Base-by-base conservation (phyloP, 2,797 vertebrate genomes). In the Sebastiscus tertius region DNA sequence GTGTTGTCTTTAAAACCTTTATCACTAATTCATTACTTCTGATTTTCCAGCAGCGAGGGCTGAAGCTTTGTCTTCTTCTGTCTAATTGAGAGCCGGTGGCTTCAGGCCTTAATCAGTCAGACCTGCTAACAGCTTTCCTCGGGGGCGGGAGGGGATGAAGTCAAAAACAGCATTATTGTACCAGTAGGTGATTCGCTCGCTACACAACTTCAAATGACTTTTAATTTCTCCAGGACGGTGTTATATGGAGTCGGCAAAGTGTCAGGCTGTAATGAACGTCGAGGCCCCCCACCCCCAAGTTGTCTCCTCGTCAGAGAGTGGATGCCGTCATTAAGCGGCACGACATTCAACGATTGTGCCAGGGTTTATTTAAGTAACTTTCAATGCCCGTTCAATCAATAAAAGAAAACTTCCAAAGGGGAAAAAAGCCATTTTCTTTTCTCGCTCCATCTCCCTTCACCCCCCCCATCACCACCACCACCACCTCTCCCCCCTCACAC, bases 1-100 rank as follows among this genome's bases (percentile, higher is more conserved):
- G 86, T 85, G 87, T 87, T 85, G 84, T 87, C 87, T 90, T 90
- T 92, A 84, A 93, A 89, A 86, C 80, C 83, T 83, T 89, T 88
- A 93, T 91, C 88, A 91, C 83, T 91, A 89, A 93, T 92, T 93
- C 86, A 91, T 91, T 91, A 79, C 84, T 77, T 92, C 49, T 83
- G 88, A 89, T 87, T 86, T 85, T 87, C 79, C 69, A 80, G 81
- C 68, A 83, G 83, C 64, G 54, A 80, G 55, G 42, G 62, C 73
- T 87, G 75, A 85, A 91, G 89, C 79, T 90, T 87, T 80, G 76
- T 86, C 84, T 90, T 88, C 72, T 39, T 87, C 72, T 39, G 71
- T 87, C 75, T 84, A 86, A 90, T 84, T 87, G 82, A 86, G 83
- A 88, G 82, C 77, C 69, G 52, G 78, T 75, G 66, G 83, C 89